phyloP scores from a whole-genome alignment of 2,113 vertebrate genomes.

The Ardeotis arabs region DNA sequence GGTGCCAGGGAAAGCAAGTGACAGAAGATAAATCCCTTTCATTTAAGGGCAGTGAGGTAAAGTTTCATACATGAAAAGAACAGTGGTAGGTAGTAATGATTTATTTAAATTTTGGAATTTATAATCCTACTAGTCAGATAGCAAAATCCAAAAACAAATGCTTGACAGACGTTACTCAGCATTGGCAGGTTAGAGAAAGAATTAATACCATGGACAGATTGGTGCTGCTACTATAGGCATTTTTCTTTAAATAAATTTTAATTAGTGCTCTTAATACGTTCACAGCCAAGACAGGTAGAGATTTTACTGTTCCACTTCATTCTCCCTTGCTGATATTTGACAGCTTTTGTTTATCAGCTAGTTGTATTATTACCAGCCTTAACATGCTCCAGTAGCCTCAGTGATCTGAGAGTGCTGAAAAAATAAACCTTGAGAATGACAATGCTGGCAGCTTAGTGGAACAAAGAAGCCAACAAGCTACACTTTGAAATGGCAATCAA shows the following conservation, averaged over 20 bases:
- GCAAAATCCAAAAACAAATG: background rate
- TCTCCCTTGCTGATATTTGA: background rate
- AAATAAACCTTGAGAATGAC: constrained; percentile 39
- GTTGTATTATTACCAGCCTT: background rate
- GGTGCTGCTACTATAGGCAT: background rate
- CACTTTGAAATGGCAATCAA: constrained; percentile 42
- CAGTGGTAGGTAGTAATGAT: background rate
- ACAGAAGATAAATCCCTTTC: background rate
- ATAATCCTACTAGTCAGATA: background rate
- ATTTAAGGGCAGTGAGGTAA: background rate
- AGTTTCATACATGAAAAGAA: background rate
- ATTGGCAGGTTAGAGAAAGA: background rate
- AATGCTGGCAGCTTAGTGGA: constrained; percentile 23
- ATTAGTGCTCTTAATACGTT: background rate
- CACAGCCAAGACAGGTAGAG: background rate
- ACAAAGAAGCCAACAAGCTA: background rate
- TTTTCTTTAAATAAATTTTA: background rate
- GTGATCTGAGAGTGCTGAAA: background rate
- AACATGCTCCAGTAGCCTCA: constrained; percentile 19
- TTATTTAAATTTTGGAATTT: background rate
- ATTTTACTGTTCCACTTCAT: background rate
- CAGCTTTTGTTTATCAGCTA: constrained; percentile 49
- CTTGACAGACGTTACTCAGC: background rate
- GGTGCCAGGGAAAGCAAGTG: background rate
- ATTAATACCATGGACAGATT: background rate